phyloP scores from a whole-genome alignment of 2,113 vertebrate genomes.

The Onychostoma macrolepis region DNA sequence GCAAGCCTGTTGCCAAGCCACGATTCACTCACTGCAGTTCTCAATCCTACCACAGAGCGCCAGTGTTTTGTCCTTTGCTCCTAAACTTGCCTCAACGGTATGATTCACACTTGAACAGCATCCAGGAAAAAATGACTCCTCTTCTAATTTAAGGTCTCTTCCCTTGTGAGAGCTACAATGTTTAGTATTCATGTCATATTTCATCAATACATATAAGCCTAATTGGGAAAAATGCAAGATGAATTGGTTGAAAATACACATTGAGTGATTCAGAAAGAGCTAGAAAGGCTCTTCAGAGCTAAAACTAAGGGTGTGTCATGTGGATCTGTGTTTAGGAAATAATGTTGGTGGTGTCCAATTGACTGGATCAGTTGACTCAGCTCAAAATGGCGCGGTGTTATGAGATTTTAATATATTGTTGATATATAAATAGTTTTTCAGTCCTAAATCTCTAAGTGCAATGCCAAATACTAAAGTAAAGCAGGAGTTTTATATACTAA shows the following conservation, averaged over 20 bases:
- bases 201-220: not conserved
- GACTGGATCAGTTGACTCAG: not conserved
- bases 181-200: not conserved
- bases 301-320: not conserved
- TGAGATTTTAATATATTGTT: not conserved
- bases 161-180: not conserved
- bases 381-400: not conserved
- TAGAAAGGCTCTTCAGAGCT: not conserved
- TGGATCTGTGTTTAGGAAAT: not conserved
- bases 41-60: not conserved
- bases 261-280: not conserved
- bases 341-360: not conserved
- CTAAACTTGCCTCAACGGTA: not conserved
- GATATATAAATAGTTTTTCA: not conserved
- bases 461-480: not conserved
- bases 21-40: not conserved
- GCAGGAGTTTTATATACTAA: not conserved
- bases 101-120: not conserved
- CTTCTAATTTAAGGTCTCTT: not conserved
- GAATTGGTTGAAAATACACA: not conserved
- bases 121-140: not conserved
- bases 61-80: slow-evolving; percentile 1
- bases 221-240: not conserved
- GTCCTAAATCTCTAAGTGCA: not conserved
- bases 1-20: slow-evolving; percentile 16